Base-by-base conservation (phyloP, 2,797 vertebrate species). In the Danio choprae region DNA sequence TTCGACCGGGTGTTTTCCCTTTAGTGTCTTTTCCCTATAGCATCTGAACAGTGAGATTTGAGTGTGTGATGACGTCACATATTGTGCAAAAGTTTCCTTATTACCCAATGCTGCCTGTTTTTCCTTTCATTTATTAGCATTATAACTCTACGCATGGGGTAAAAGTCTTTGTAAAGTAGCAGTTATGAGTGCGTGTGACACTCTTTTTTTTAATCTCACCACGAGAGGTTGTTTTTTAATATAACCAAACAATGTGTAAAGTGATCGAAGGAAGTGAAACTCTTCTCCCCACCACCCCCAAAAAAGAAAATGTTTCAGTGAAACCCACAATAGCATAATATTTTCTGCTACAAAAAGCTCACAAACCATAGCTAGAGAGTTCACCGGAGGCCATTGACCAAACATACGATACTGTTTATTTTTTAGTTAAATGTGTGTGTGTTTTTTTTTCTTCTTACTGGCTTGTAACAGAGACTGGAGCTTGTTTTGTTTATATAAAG, bases 181-280 rank as follows among this genome's bases (percentile, higher is more conserved):
- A 43, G 55, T 74, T 64, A 40, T 63, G 65, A 58, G 56, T 55
- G 53, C 60, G 55, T 74, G 36, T 58, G 60, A 13, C 70, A 18
- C 60, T 77, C 18, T 77, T 50, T 92, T 77, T 80, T 50, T 92
- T 77, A 74, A 43, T 16, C 76, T 18, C 89, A 77, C 84, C 91
- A 40, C 4, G 18, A 22, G 15, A 8, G 11, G 60, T 50, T 74
- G 6, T 90, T 90, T 88, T 89, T 4, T 18, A 8, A 82, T 81
- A 84, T 87, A 71, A 58, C 63, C 55, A 68, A 80, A 79, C 73
- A 81, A 82, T 86, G 55, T 87, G 73, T 77, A 64, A 48, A 5
- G 44, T 81, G 48, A 69, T 84, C 86, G 89, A 77, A 89, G 92
- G 92, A 95, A 95, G 89, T 81, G 91, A 94, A 94, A 94, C 88